A percentile compares a stretch with the other conserved stretches of the same genome.
Conservation (phyloP, 2,888 invertebrate species). For the Seira sanloemensis region DNA sequence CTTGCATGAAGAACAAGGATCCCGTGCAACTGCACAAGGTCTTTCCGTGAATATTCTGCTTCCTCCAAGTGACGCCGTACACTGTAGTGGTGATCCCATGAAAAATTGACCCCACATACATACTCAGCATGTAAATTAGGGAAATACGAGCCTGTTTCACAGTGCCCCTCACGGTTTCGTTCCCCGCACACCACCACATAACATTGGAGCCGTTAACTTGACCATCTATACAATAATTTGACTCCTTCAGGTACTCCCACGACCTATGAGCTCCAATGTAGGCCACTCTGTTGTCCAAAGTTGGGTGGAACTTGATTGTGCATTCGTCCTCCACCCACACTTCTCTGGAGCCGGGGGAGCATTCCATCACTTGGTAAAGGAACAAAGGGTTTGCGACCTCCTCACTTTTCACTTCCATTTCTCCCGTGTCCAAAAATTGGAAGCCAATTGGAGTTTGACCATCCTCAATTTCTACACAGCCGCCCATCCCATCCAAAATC, state of each 20-base stretch:
- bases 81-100: conserved; percentile 26
- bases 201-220: not conserved
- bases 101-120: conserved; percentile 47
- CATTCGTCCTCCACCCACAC: not conserved
- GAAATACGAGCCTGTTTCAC: conserved; percentile 8
- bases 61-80: conserved; percentile 33
- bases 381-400: not conserved
- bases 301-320: conserved; percentile 42
- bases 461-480: not conserved
- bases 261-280: conserved; percentile 28
- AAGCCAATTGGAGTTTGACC: not conserved
- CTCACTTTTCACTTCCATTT: not conserved
- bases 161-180: conserved; percentile 7
- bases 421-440: conserved; percentile 18
- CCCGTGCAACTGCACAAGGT: conserved; percentile 38
- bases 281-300: conserved; percentile 13
- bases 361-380: not conserved
- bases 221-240: not conserved
- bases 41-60: conserved; percentile 55
- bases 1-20: conserved; percentile 36
- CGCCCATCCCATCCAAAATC: not conserved
- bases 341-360: not conserved
- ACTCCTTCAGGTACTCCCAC: conserved; percentile 22
- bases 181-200: not conserved
- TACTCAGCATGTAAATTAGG: conserved; percentile 25